These are phyloP conservation scores for Lasius platythorax DNA, from an alignment of 2,888 invertebrate species.

Conservation along the genomic window DNA sequence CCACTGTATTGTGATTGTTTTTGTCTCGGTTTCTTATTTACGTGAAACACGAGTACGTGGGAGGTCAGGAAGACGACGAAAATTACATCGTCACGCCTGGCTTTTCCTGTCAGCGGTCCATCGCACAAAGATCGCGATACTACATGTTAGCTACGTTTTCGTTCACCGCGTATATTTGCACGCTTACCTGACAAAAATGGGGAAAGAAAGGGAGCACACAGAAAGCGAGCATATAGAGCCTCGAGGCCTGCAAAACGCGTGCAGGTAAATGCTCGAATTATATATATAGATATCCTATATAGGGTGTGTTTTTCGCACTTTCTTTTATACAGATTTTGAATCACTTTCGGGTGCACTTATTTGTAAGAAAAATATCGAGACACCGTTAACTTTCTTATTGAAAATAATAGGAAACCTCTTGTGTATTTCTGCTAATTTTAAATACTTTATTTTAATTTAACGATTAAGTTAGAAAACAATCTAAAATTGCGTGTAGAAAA, in stretches of 20 bases:
- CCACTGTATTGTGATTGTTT: neutral
- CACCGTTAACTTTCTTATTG: too few relatives aligned
- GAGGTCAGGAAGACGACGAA: slow-evolving; percentile 36
- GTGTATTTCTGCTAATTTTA: neutral
- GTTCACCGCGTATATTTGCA: slow-evolving; percentile 31
- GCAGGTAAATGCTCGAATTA: slow-evolving; percentile 57
- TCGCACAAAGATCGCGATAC: slow-evolving; percentile 43
- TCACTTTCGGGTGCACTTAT: neutral
- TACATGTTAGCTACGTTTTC: slow-evolving; percentile 33
- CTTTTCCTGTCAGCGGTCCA: slow-evolving; percentile 56
- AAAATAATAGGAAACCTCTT: neutral
- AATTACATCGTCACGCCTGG: slow-evolving; percentile 62
- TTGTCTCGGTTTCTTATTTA: slow-evolving; percentile 17
- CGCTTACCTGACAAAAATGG: slow-evolving; percentile 58
- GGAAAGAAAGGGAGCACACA: slow-evolving; percentile 29
- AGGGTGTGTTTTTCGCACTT: slow-evolving; percentile 4
- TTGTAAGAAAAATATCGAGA: neutral
- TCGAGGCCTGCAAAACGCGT: slow-evolving; percentile 15
- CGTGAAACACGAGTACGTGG: slow-evolving; percentile 36
- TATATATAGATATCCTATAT: neutral
- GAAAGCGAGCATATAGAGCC: slow-evolving; percentile 14
- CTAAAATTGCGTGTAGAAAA: neutral
- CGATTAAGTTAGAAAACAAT: neutral
- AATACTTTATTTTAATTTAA: neutral
- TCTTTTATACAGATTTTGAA: neutral